phyloP scores from a whole-genome alignment of 2,888 invertebrate species.

The Caenorhabditis auriculariae region DNA sequence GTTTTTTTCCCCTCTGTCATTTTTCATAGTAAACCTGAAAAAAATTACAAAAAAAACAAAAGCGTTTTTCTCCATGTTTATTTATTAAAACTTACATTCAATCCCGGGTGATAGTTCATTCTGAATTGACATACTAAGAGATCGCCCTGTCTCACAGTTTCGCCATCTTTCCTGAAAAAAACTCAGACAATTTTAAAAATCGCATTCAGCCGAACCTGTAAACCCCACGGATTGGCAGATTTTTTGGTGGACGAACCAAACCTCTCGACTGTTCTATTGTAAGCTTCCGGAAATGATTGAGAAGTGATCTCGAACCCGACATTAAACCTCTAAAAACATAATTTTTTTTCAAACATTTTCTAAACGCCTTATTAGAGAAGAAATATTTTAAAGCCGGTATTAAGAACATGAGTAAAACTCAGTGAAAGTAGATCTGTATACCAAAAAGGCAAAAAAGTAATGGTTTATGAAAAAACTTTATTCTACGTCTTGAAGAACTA shows the following conservation, averaged over 20 bases:
- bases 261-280: conserved; percentile 26
- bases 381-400: too few species aligned
- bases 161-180: conserved; percentile 38
- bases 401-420: too few species aligned
- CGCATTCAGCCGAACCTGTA: too few species aligned
- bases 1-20: conserved; percentile 42
- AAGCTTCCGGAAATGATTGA: neutral
- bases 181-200: neutral
- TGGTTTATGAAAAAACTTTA: too few species aligned
- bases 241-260: conserved; percentile 50
- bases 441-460: too few species aligned
- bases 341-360: too few species aligned
- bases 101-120: conserved; percentile 63
- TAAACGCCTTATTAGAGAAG: too few species aligned
- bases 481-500: too few species aligned
- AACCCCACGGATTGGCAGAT: conserved; percentile 60
- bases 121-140: conserved; percentile 55
- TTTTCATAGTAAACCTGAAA: conserved; percentile 38
- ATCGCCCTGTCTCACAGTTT: conserved; percentile 52
- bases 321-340: neutral
- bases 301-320: neutral
- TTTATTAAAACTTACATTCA: conserved; percentile 54
- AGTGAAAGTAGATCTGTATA: too few species aligned
- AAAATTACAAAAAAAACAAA: neutral
- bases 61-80: neutral